phyloP scores from a whole-genome alignment of 2,888 invertebrate genomes.

The Ctenicera cuprea region DNA sequence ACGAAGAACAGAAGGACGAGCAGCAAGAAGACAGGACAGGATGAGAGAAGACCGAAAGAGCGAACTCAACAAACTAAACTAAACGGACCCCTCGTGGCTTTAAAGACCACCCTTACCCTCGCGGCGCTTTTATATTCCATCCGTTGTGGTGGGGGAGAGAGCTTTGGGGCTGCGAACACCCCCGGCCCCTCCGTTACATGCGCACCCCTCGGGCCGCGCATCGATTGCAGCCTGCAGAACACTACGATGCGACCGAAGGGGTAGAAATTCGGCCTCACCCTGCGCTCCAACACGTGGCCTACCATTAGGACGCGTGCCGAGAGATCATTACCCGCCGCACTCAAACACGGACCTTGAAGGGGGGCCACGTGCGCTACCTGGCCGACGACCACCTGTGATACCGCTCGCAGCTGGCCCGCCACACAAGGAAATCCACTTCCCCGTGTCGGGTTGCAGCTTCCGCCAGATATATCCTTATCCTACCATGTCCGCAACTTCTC shows the following conservation, averaged over 20 bases:
- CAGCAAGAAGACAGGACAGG: conserved; percentile 65
- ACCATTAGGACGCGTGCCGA: conserved; percentile 62
- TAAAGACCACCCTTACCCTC: conserved; percentile 72
- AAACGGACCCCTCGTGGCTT: conserved; percentile 77
- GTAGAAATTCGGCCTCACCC: conserved; percentile 58
- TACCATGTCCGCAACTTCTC: conserved; percentile 9
- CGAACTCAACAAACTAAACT: conserved; percentile 71
- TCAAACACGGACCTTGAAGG: conserved; percentile 51
- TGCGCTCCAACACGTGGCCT: conserved; percentile 62
- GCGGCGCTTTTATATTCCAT: conserved; percentile 73
- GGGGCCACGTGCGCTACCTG: conserved; percentile 57
- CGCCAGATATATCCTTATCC: conserved; percentile 54
- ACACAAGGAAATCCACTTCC: conserved; percentile 54
- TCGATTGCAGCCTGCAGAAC: conserved; percentile 60
- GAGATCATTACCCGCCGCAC: conserved; percentile 59
- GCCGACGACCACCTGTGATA: conserved; percentile 59
- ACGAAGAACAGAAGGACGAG: conserved; percentile 64
- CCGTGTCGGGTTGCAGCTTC: conserved; percentile 60
- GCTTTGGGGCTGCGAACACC: conserved; percentile 61
- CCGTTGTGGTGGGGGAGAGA: conserved; percentile 57
- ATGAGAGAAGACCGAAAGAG: conserved; percentile 68
- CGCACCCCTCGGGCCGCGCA: conserved; percentile 61
- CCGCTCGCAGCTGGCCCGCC: conserved; percentile 58
- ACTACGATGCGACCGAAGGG: conserved; percentile 54
- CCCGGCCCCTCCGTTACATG: conserved; percentile 54